These are phyloP conservation scores for Muraenolepis orangiensis DNA, from an alignment of 2,797 vertebrate species.

Conservation along the genomic window DNA sequence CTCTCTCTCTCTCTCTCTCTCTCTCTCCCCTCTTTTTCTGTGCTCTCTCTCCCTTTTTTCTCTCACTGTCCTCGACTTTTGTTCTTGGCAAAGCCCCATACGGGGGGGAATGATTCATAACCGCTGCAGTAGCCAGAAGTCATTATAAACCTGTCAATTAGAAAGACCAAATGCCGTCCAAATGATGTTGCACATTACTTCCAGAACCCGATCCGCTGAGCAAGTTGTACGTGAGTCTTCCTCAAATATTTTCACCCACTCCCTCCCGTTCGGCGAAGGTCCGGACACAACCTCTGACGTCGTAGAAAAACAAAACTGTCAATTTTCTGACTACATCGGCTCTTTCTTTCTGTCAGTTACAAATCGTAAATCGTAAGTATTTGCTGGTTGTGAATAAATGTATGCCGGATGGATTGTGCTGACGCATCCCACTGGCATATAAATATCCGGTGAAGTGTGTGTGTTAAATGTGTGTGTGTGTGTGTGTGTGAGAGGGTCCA, in stretches of 20 bases:
- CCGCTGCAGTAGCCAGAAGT: no score
- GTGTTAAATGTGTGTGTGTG: neutral
- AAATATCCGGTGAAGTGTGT: slow-evolving; percentile 8
- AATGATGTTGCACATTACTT: neutral
- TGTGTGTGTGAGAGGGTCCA: slow-evolving; percentile 57
- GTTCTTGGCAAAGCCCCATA: no score
- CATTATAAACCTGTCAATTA: no score
- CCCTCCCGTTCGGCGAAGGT: slow-evolving; percentile 21
- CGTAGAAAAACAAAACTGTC: slow-evolving; percentile 29
- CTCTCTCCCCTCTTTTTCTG: no score
- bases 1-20: no score
- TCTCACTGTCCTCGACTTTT: no score
- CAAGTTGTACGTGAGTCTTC: neutral
- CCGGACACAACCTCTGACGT: slow-evolving; percentile 5
- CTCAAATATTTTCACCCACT: neutral
- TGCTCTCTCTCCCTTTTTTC: no score
- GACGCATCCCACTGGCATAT: slow-evolving; percentile 32
- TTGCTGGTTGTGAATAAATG: slow-evolving; percentile 17
- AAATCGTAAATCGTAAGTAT: slow-evolving; percentile 37
- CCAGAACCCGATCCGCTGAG: slow-evolving; percentile 11
- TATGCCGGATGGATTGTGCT: slow-evolving; percentile 15
- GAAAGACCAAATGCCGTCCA: no score
- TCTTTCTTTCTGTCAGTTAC: slow-evolving; percentile 35
- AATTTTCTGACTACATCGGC: slow-evolving; percentile 16
- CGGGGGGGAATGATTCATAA: no score